phyloP scores from a whole-genome alignment of 2,113 vertebrate species.

The Catharus fuscescens region DNA sequence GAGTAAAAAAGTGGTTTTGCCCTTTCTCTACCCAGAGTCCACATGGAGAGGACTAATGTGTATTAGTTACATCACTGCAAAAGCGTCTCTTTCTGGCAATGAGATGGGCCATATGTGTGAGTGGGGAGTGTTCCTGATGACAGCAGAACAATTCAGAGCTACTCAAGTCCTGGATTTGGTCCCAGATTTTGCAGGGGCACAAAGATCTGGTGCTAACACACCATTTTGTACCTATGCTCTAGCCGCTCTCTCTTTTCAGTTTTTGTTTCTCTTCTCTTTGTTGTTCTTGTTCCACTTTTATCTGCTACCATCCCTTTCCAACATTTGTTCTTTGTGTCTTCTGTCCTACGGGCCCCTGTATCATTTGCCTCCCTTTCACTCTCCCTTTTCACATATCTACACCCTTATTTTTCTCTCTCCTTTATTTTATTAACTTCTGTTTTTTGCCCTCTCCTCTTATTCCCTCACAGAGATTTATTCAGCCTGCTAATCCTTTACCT shows the following conservation, averaged over 20 bases:
- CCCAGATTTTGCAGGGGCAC: background rate
- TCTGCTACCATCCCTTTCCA: background rate
- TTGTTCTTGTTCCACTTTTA: background rate
- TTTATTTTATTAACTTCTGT: background rate
- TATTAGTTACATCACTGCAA: background rate
- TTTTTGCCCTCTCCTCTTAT: background rate
- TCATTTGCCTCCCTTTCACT: background rate
- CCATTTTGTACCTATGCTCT: background rate
- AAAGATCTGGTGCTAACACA: background rate
- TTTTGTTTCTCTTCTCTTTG: background rate
- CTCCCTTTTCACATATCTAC: background rate
- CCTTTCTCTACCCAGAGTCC: background rate
- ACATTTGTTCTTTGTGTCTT: background rate
- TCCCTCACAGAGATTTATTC: background rate
- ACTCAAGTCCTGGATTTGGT: background rate
- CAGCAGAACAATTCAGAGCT: conserved; percentile 23
- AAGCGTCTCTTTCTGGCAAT: conserved; percentile 17
- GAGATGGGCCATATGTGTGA: background rate
- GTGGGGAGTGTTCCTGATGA: background rate
- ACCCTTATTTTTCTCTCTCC: background rate
- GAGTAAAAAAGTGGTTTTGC: background rate
- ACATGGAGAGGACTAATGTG: background rate
- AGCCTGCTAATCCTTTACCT: background rate
- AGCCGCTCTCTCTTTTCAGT: background rate
- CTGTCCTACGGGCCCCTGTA: accelerated